Conservation (phyloP, 1,140 invertebrate genomes). For the Nixonia krombeini region DNA sequence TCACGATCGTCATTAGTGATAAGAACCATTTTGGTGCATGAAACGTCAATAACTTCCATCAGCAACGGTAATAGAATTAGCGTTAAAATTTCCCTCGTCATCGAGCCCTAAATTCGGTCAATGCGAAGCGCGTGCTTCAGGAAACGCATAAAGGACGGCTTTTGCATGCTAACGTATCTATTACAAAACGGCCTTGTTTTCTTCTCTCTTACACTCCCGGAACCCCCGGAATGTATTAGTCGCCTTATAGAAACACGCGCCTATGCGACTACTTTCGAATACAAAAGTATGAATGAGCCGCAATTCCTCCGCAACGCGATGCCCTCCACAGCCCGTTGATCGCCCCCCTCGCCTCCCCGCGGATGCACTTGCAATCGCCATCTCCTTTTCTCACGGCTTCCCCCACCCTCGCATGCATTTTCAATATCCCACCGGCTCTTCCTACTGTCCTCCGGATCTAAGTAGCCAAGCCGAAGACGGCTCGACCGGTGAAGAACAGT, state of each 20-base stretch:
- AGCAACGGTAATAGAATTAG: no score
- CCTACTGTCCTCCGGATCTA: not conserved
- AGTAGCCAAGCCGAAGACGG: not conserved
- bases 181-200: conserved; percentile 56
- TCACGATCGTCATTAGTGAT: no score
- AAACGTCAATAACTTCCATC: no score
- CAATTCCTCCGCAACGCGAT: conserved; percentile 41
- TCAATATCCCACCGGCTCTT: conserved; percentile 10
- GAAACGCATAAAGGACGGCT: conserved; percentile 58
- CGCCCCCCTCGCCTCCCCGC: conserved; percentile 11
- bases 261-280: conserved; percentile 64
- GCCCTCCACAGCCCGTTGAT: conserved; percentile 18
- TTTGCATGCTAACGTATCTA: conserved; percentile 63
- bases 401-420: conserved; percentile 11
- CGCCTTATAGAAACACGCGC: conserved; percentile 55
- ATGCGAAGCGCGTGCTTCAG: conserved; percentile 39
- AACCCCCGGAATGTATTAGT: conserved; percentile 41
- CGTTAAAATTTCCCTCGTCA: conserved; percentile 43
- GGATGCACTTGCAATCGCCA: conserved; percentile 18
- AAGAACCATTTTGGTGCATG: no score
- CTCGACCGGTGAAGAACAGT: not conserved
- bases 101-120: conserved; percentile 34
- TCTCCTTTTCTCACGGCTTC: conserved; percentile 8
- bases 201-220: conserved; percentile 27
- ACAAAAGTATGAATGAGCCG: conserved; percentile 61